These are phyloP conservation scores for Spatulosminthurus flaviceps DNA, from an alignment of 2,888 invertebrate species.

Conservation along the genomic window DNA sequence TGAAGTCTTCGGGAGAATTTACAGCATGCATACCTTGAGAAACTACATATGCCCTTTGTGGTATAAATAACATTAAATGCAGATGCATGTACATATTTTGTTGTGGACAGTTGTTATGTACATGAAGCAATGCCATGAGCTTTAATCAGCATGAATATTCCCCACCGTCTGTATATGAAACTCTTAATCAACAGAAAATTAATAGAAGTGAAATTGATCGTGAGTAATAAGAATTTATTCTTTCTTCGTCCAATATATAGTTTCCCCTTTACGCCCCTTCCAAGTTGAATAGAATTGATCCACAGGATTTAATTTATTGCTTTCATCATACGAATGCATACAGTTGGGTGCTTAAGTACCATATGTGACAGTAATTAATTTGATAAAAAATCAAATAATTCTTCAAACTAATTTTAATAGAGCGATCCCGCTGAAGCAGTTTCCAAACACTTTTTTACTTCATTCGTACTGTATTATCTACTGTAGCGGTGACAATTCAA, in stretches of 20 bases:
- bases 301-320: not conserved
- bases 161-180: not conserved
- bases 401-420: no score
- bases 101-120: not conserved
- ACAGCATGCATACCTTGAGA: no score
- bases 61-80: no score
- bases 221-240: not conserved
- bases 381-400: no score
- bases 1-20: conserved; percentile 10
- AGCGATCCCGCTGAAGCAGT: no score
- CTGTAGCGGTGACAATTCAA: not conserved
- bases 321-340: no score
- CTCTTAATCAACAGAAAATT: conserved; percentile 12
- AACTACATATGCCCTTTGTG: no score
- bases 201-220: conserved; percentile 29
- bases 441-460: no score
- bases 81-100: no score
- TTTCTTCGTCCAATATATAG: not conserved
- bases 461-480: no score
- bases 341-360: no score
- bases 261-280: not conserved
- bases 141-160: conserved; percentile 6
- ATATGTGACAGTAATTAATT: no score
- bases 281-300: not conserved
- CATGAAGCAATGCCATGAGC: not conserved